Conservation (phyloP, 1,140 invertebrate genomes). For the Apocrypta bakeri region DNA sequence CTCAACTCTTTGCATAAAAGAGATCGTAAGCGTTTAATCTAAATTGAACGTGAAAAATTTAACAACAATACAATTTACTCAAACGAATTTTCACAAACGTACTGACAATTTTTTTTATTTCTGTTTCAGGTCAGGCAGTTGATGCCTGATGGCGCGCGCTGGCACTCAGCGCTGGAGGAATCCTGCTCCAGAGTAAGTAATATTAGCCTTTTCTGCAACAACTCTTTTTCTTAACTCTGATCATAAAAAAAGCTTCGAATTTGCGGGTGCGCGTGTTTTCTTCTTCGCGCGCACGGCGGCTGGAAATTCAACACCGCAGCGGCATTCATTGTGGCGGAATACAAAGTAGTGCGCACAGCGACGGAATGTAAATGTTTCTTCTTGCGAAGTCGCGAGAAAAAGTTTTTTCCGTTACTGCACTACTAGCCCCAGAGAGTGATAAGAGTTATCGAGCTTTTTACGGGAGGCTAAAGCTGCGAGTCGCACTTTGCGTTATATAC, state of each 20-base stretch:
- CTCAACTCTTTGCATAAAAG: no score
- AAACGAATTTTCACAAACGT: no score
- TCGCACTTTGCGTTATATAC: neutral
- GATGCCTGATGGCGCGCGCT: conserved; percentile 74
- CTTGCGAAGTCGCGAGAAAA: conserved; percentile 10
- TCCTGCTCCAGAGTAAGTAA: conserved; percentile 74
- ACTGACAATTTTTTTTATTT: no score
- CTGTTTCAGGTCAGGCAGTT: conserved; percentile 67
- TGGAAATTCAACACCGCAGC: conserved; percentile 26
- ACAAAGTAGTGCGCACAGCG: conserved; percentile 14
- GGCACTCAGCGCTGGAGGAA: conserved; percentile 74
- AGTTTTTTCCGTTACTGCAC: conserved; percentile 7
- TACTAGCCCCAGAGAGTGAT: neutral
- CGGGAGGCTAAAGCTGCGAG: neutral
- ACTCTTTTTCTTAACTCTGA: neutral
- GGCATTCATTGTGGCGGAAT: conserved; percentile 6
- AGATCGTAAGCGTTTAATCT: no score
- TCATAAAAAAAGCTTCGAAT: neutral
- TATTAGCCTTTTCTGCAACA: neutral
- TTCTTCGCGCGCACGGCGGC: neutral
- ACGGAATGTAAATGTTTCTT: conserved; percentile 24
- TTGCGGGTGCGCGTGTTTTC: no score
- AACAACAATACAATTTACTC: no score
- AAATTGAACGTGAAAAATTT: no score
- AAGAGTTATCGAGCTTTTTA: conserved; percentile 33